Percentiles rank a stretch among this genome's conserved stretches.
phyloP scores from a whole-genome alignment of 2,888 invertebrate genomes.

The Romanomermis culicivorax region DNA sequence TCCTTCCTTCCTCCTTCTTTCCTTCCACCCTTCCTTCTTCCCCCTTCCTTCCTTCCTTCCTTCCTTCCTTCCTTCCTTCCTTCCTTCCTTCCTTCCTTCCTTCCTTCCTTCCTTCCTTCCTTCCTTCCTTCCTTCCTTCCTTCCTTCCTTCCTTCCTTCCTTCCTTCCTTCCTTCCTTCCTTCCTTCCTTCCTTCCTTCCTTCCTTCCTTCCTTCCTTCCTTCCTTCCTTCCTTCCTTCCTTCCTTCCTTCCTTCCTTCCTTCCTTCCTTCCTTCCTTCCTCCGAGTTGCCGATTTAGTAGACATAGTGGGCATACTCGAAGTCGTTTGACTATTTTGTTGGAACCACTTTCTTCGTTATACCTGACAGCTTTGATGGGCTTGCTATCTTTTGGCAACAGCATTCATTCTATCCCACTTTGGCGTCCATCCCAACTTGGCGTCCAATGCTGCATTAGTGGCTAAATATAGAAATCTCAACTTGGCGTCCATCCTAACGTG shows the following conservation, averaged over 20 bases:
- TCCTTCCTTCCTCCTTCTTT: not conserved
- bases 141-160: not conserved
- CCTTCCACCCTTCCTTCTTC: not conserved
- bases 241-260: not conserved
- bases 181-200: not conserved
- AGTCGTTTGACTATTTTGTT: too few species aligned
- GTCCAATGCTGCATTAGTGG: too few species aligned
- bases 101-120: not conserved
- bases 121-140: not conserved
- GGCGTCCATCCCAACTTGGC: too few species aligned
- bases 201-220: not conserved
- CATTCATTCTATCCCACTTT: too few species aligned
- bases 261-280: not conserved
- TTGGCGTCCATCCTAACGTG: too few species aligned
- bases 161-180: not conserved
- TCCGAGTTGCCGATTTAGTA: too few species aligned
- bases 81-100: not conserved
- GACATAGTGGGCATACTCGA: too few species aligned
- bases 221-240: not conserved
- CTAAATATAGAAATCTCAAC: too few species aligned
- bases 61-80: not conserved
- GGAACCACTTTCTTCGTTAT: too few species aligned
- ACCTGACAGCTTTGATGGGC: too few species aligned
- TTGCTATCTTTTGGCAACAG: too few species aligned
- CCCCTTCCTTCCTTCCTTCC: not conserved